These are phyloP conservation scores for Dicerorhinus sumatrensis DNA, from an alignment of 2,113 vertebrate species.

Conservation along the genomic window DNA sequence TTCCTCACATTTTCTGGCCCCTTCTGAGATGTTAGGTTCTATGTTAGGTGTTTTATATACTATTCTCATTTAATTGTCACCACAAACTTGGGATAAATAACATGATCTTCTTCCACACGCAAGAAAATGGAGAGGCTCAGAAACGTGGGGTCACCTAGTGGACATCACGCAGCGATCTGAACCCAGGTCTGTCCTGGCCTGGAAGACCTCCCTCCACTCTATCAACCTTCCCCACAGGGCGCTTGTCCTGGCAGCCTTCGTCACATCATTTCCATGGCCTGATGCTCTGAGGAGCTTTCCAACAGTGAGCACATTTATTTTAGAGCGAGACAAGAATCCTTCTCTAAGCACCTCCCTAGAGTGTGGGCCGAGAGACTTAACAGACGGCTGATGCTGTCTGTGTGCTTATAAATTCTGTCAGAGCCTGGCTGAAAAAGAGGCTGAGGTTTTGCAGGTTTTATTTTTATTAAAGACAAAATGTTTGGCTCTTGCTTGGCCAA, in stretches of 20 bases:
- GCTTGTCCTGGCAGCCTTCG: no score
- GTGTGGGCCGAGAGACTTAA: background rate
- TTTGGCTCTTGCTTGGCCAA: background rate
- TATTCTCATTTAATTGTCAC: background rate
- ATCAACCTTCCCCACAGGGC: background rate
- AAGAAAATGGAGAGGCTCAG: background rate
- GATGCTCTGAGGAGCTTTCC: background rate
- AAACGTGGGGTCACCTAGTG: fast-evolving
- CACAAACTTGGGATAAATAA: background rate
- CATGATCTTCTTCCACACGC: background rate
- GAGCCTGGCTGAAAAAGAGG: background rate
- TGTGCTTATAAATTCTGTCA: background rate
- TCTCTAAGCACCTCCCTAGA: background rate
- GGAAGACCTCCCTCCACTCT: background rate
- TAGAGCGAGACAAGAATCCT: background rate
- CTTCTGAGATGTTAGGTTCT: no score
- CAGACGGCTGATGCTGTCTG: background rate
- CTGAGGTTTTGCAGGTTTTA: background rate
- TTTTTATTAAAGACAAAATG: background rate
- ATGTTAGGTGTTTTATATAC: background rate
- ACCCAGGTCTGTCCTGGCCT: background rate
- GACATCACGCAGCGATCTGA: background rate
- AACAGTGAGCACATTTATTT: background rate
- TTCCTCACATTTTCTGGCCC: background rate
- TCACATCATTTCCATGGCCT: background rate